Conservation (phyloP, 1,140 invertebrate species). For the Philopotamus ludificatus region DNA sequence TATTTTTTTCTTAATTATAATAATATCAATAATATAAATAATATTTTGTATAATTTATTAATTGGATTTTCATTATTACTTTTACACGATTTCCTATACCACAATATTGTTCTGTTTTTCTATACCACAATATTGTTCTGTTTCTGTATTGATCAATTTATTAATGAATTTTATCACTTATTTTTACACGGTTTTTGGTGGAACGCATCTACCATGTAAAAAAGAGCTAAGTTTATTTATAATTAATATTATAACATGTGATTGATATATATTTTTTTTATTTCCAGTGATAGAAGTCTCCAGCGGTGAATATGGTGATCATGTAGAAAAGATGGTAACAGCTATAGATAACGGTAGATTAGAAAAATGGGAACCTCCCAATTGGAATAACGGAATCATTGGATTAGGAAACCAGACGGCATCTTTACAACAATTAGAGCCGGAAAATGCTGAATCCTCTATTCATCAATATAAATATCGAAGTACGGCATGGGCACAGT, state of each 20-base stretch:
- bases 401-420: not conserved
- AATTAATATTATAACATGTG: not conserved
- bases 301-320: constrained; percentile 70
- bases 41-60: too few relatives aligned
- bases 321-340: constrained; percentile 63
- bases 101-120: too few relatives aligned
- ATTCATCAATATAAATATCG: constrained; percentile 56
- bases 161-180: too few relatives aligned
- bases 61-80: too few relatives aligned
- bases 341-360: constrained; percentile 63
- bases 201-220: too few relatives aligned
- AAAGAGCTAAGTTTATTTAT: too few relatives aligned
- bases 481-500: constrained; percentile 64
- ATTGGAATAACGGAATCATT: not conserved
- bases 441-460: constrained; percentile 10
- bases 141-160: too few relatives aligned
- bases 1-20: too few relatives aligned
- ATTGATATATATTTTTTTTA: constrained; percentile 33
- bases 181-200: too few relatives aligned
- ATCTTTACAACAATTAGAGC: constrained; percentile 28
- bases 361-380: constrained; percentile 50
- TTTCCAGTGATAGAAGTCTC: constrained; percentile 75
- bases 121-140: too few relatives aligned
- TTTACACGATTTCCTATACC: too few relatives aligned
- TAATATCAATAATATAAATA: too few relatives aligned